Base-by-base conservation (phyloP, 2,888 invertebrate genomes). In the Andrena camellia region DNA sequence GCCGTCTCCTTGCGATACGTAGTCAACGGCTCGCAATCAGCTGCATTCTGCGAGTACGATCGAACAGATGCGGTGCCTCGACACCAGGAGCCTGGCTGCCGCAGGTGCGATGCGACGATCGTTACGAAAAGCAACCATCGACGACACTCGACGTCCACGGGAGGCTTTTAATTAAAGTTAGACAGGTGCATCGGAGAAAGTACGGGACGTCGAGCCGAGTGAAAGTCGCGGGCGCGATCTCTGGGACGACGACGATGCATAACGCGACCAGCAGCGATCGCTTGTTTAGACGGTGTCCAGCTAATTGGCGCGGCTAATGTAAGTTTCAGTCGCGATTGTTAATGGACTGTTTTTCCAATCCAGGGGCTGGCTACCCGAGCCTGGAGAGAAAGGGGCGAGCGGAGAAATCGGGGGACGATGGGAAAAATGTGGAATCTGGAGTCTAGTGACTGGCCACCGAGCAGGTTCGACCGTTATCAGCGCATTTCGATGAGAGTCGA, bases 401-500 rank as follows among this genome's bases (percentile, higher is more conserved):
- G 8, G 54, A 20, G 68, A 88, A 87, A 88, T 87, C 84, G 50
- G 59, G 52, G 67, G 68, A 75, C 66, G 73, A 35, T 35, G 70
- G 42, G 59, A 42, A 82, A 78, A 81, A 83, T 33, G 54, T 13
- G 3, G 72, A 70, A 78, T 83, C 70, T 31, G 66, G 64, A 29
- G 42, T 42, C 42, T 42, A 42, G 42, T 0, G 42, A 5, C 17
- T 17, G 57, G 62, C 10, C 50, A 26, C 48, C 20, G 33, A 70
- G 74, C 76, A 26, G 77, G 77, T 54, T 73, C 66, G 73, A 82
- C 23, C 88, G 81, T 88, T 87, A 86, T 88, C 87, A 77, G 82
- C 29, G 59, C 26, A 17, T 54, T 62, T 67, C 68, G 70, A 60
- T 26, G 78, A 59, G 79, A 86, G 72, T 66, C 83, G 78, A 73